Base-by-base conservation (phyloP, 2,797 vertebrate species). In the Percopsis omiscomaycus region DNA sequence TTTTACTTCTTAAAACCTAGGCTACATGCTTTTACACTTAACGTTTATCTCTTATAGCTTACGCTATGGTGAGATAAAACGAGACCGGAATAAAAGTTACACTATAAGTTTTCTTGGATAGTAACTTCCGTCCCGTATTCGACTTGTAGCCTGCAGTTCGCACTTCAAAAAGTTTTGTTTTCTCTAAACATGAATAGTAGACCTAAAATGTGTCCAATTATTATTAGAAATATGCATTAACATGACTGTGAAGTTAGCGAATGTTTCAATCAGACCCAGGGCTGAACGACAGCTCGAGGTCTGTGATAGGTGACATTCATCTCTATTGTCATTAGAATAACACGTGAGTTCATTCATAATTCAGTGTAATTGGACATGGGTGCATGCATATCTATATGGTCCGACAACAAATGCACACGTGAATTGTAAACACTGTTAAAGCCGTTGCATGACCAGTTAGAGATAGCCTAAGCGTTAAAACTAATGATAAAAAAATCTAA, bases 271-370 rank as follows among this genome's bases (percentile, higher is more conserved):
- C 75, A 22, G 66, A 78, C 64, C 54, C 48, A 59, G 44, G 64
- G 84, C 57, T 64, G 76, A 83, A 77, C 88, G 84, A 84, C 87
- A 87, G 71, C 65, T 75, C 77, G 71, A 56, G 68, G 71, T 29
- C 65, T 69, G 84, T 84, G 76, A 85, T 86, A 84, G 81, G 84
- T 89, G 88, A 92, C 89, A 90, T 83, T 85, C 83, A 82, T 84
- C 69, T 66, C 81, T 87, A 88, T 91, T 91, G 91, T 91, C 88
- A 91, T 89, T 85, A 85, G 83, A 85, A 91, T 84, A 91, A 90
- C 91, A 92, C 90, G 89, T 91, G 89, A 91, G 89, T 90, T 92
- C 92, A 93, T 93, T 91, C 88, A 93, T 93, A 92, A 93, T 93
- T 93, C 85, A 93, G 82, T 62, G 86, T 89, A 90, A 90, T 91